Evolutionary conservation across 2,113 vertebrate species (phyloP), one percentile per base, ranked within the genome.

Genomic region (Noctilio leporinus): DNA sequence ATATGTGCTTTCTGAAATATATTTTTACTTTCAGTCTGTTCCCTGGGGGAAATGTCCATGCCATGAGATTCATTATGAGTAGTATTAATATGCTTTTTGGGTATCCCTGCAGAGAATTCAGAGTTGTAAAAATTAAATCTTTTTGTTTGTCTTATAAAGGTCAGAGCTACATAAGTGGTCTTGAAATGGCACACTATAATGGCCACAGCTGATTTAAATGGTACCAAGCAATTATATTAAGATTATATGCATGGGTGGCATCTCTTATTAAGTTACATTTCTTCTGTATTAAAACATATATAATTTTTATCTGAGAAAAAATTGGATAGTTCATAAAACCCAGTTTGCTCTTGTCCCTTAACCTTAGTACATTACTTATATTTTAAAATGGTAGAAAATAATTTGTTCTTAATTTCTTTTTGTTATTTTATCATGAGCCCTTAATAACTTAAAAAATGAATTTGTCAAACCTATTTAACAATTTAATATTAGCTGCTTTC

Each of bases 271-370:
- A 86, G 40, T 87, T 82, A 81, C 14, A 80, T 95, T 70, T 91
- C 40, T 87, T 95, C 72, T 28, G 19, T 76, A 85, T 92, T 87
- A 76, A 96, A 30, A 55, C 78, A 88, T 77, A 67, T 51, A 55
- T 96, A 35, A 75, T 80, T 95, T 91, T 89, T 69, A 62, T 94
- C 17, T 92, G 67, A 95, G 88, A 94, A 88, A 84, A 96, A 96
- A 88, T 92, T 53, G 84, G 43, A 30, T 92, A 73, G 85, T 81
- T 96, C 62, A 72, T 76, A 85, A 97, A 93, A 91, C 90, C 45
- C 67, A 82, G 84, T 95, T 97, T 94, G 62, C 75, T 93, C 49
- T 51, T 96, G 2, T 93, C 35, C 11, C 62, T 92, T 92, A 89
- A 89, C 12, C 64, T 95, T 86, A 89, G 47, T 83, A 47, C 7